These are phyloP conservation scores for Latrodectus geometricus DNA, from an alignment of 1,140 invertebrate species.

Conservation along the genomic window DNA sequence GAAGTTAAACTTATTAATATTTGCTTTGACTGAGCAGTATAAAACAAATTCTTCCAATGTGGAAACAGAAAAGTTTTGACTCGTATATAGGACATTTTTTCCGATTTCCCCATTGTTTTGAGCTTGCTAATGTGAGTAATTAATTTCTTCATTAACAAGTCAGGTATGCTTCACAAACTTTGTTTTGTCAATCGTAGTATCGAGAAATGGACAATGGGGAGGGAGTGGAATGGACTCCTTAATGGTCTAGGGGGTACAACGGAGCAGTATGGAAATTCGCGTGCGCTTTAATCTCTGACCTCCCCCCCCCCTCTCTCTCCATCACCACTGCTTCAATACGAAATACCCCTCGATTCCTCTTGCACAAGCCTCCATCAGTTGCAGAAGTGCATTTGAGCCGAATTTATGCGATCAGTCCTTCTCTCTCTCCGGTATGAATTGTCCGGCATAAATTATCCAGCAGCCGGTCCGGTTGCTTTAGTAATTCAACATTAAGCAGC, in stretches of 20 bases:
- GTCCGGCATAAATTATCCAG: constrained; percentile 53
- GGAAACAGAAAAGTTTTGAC: too few relatives aligned
- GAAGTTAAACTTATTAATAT: too few relatives aligned
- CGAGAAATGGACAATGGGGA: not conserved
- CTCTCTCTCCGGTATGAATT: constrained; percentile 39
- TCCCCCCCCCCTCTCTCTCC: too few relatives aligned
- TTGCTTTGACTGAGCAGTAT: too few relatives aligned
- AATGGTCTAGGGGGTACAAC: not conserved
- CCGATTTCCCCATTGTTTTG: too few relatives aligned
- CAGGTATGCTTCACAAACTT: not conserved
- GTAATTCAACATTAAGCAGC: not conserved
- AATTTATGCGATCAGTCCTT: constrained; percentile 33
- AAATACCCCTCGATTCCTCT: not conserved
- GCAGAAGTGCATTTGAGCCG: constrained; percentile 12
- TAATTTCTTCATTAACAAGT: not conserved
- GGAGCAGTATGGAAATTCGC: not conserved
- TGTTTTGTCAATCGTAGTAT: not conserved
- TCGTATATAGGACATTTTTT: too few relatives aligned
- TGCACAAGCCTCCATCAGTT: not conserved
- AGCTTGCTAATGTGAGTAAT: not conserved
- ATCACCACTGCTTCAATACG: not conserved
- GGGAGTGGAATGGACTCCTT: not conserved
- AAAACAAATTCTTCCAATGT: too few relatives aligned
- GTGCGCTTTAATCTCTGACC: not conserved
- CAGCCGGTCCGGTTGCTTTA: constrained; percentile 20